phyloP scores from a whole-genome alignment of 2,888 invertebrate species.

The Cinara cedri region DNA sequence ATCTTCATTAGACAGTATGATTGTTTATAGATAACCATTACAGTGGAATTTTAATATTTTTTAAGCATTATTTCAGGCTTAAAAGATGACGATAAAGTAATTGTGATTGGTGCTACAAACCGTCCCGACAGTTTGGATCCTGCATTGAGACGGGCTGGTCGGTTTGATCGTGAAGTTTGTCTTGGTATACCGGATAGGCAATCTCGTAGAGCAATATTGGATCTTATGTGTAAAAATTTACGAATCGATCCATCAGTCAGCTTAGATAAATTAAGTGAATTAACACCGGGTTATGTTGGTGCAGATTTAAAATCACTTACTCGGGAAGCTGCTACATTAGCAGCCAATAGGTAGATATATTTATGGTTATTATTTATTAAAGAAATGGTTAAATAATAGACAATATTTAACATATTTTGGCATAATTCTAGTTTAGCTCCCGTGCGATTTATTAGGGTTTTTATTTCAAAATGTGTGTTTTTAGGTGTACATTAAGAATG shows the following conservation, averaged over 20 bases:
- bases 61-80: constrained; percentile 63
- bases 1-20: constrained; percentile 4
- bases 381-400: not conserved
- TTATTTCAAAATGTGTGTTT: no score
- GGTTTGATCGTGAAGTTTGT: constrained; percentile 92
- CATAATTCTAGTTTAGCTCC: no score
- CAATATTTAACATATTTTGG: no score
- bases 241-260: constrained; percentile 72
- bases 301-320: constrained; percentile 88
- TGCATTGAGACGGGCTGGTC: constrained; percentile 85
- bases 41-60: not conserved
- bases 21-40: not conserved
- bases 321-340: constrained; percentile 85
- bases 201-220: constrained; percentile 80
- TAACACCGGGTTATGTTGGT: constrained; percentile 95
- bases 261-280: constrained; percentile 75
- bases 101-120: constrained; percentile 96
- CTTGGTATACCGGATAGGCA: constrained; percentile 90
- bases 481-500: no score
- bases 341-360: constrained; percentile 72
- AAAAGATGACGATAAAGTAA: constrained; percentile 67
- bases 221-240: constrained; percentile 74
- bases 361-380: not conserved
- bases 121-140: constrained; percentile 91
- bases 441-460: no score